Evolutionary conservation across 2,888 invertebrate species (phyloP), one percentile per base, ranked within the genome.

Genomic region (Neria commutata): DNA sequence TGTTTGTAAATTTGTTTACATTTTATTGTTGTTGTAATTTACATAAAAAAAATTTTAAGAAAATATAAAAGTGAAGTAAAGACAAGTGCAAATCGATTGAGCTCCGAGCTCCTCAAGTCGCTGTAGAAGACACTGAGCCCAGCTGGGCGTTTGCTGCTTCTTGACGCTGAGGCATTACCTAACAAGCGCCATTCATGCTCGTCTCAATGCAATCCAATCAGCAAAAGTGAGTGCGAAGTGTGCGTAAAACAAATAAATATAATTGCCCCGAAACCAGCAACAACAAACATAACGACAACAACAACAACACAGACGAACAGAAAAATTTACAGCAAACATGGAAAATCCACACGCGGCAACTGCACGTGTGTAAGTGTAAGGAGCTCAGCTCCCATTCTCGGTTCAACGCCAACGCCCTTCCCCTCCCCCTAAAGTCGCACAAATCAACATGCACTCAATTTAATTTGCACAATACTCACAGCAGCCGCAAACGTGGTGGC

Each of bases 401-500:
- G 34, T 49, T 33, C 42, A 54, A 60, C 47, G 37, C 46, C 42
- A 33, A 60, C 47, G 48, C 34, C 47, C 58, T 40, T 17, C 54
- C 45, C 56, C 50, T 11, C 21, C 16, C 19, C 19, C 40, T 45
- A 53, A 34, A 42, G 26, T 34, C 53, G 37, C 5, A 47, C 17
- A 2, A 50, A 62, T 14, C 40, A 11, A 46, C 45, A 42, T 42
- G 46, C 56, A 74, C 69, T 71, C 71, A 74, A 75, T 73, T 74
- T 73, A 73, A 76, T 75, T 76, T 75, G 70, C 69, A 60, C 70
- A 71, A 71, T 74, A 71, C 73, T 74, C 73, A 73, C 71, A 76
- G 74, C 73, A 70, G 70, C 72, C 70, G 61, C 55, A 56, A 60
- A 62, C 63, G 52, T 55, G 54, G 45, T n/a, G n/a, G n/a, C n/a